Evolutionary conservation across 2,888 invertebrate genomes (phyloP).

Genomic region (Gasteruption jaculator): DNA sequence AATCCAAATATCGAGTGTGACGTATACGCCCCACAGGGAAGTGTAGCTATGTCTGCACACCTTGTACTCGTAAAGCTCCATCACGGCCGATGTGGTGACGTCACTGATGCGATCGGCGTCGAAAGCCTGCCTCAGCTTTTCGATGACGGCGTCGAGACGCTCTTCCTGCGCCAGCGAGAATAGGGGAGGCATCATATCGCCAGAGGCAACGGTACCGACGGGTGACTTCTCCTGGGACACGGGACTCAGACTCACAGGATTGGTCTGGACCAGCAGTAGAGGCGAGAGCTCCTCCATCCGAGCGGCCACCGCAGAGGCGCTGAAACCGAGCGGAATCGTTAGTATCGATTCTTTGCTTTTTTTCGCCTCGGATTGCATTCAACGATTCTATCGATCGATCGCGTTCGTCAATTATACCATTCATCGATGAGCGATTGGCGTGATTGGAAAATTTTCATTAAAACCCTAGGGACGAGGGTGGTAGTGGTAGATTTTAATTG

Average conservation of each 20-base stretch:
- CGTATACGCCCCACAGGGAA: not conserved
- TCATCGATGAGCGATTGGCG: no score
- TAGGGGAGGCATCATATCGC: slow-evolving; percentile 39
- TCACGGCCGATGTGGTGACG: slow-evolving; percentile 63
- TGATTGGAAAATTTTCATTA: no score
- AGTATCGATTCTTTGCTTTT: no score
- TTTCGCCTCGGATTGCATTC: no score
- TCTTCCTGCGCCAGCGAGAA: slow-evolving; percentile 54
- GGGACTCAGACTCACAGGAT: no score
- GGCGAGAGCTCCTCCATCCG: slow-evolving; percentile 46
- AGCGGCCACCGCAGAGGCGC: slow-evolving; percentile 37
- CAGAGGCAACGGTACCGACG: slow-evolving; percentile 13
- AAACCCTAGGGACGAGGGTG: no score
- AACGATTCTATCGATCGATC: no score
- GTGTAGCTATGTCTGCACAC: no score
- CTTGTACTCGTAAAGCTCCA: slow-evolving; percentile 71
- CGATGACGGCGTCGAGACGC: slow-evolving; percentile 55
- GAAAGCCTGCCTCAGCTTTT: slow-evolving; percentile 51
- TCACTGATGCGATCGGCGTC: slow-evolving; percentile 56
- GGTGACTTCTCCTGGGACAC: no score
- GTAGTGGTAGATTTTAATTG: not conserved
- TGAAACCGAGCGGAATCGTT: slow-evolving; percentile 18
- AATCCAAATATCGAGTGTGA: not conserved
- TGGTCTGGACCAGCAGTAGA: slow-evolving; percentile 38
- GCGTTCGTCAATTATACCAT: no score